A percentile compares a stretch with the other conserved stretches of the same genome.
phyloP scores from a whole-genome alignment of 2,797 vertebrate species.

The Microcaecilia unicolor region DNA sequence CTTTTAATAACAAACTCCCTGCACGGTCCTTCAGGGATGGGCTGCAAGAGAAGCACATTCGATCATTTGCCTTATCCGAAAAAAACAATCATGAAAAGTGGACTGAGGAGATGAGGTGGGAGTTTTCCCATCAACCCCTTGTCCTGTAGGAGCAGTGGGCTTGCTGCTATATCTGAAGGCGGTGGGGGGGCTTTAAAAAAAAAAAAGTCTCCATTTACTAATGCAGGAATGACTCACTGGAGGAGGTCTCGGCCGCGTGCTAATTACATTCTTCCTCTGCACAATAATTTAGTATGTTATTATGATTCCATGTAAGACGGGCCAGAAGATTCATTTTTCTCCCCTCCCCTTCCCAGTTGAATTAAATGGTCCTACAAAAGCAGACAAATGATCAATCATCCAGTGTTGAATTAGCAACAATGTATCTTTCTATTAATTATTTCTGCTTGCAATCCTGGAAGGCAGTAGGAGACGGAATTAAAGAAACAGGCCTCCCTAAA shows the following conservation, averaged over 20 bases:
- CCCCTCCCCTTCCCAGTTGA: slow-evolving; percentile 21
- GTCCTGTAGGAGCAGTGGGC: slow-evolving; percentile 28
- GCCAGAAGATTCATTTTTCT: slow-evolving; percentile 53
- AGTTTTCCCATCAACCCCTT: slow-evolving; percentile 42
- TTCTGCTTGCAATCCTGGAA: neutral
- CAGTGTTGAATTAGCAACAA: neutral
- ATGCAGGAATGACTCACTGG: slow-evolving; percentile 42
- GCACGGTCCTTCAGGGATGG: too few relatives aligned
- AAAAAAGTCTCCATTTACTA: slow-evolving; percentile 51
- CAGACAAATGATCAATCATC: slow-evolving; percentile 26
- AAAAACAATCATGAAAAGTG: slow-evolving; percentile 32
- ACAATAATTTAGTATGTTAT: slow-evolving; percentile 60
- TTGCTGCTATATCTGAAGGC: slow-evolving; percentile 40
- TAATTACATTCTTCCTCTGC: slow-evolving; percentile 59
- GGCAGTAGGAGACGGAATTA: too few relatives aligned
- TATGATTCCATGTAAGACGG: slow-evolving; percentile 57
- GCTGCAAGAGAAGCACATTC: slow-evolving; percentile 18
- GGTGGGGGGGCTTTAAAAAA: neutral
- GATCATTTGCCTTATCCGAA: slow-evolving; percentile 15
- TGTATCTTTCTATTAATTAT: slow-evolving; percentile 11
- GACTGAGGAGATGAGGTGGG: slow-evolving; percentile 27
- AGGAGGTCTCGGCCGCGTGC: slow-evolving; percentile 46
- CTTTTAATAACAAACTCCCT: too few relatives aligned
- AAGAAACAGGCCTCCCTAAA: too few relatives aligned
- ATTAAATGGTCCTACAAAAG: slow-evolving; percentile 24